Evolutionary conservation across 2,888 invertebrate genomes (phyloP).

Genomic region (Eretmocerus hayati): DNA sequence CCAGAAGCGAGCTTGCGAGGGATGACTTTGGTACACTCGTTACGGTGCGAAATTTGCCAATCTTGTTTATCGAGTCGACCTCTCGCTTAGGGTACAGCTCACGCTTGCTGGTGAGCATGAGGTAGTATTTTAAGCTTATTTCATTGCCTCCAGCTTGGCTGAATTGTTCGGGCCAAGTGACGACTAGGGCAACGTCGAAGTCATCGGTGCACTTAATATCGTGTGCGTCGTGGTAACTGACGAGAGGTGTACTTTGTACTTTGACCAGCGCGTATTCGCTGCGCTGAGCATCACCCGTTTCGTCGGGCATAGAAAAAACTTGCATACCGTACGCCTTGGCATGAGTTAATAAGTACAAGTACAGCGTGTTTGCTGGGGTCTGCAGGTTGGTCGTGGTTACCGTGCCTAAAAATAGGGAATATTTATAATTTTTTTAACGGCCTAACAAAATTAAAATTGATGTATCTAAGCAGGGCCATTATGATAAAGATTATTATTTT

Average conservation of each 20-base stretch:
- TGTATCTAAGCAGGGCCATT: too few relatives aligned
- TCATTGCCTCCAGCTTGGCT: conserved; percentile 31
- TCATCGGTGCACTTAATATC: conserved; percentile 58
- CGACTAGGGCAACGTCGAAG: conserved; percentile 61
- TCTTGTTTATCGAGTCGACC: conserved; percentile 51
- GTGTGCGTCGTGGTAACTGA: conserved; percentile 55
- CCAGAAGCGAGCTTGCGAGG: conserved; percentile 30
- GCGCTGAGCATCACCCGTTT: conserved; percentile 36
- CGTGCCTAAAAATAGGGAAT: conserved; percentile 49
- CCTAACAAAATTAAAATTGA: too few relatives aligned
- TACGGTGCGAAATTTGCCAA: conserved; percentile 59
- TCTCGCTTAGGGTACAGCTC: conserved; percentile 58
- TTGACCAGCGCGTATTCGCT: conserved; percentile 61
- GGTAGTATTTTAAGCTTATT: conserved; percentile 41
- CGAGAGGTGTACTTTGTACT: conserved; percentile 52
- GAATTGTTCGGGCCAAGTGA: conserved; percentile 51
- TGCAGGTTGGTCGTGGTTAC: conserved; percentile 54
- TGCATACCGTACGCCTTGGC: conserved; percentile 62
- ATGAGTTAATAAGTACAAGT: conserved; percentile 62
- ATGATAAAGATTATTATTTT: not conserved
- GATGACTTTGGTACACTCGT: conserved; percentile 45
- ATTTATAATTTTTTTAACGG: conserved; percentile 2
- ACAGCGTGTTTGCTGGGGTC: conserved; percentile 60
- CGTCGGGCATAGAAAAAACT: conserved; percentile 55
- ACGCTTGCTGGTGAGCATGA: conserved; percentile 44